Evolutionary conservation across 2,797 vertebrate species (phyloP), one percentile per base, ranked within the genome.

Genomic region (Artibeus jamaicensis): DNA sequence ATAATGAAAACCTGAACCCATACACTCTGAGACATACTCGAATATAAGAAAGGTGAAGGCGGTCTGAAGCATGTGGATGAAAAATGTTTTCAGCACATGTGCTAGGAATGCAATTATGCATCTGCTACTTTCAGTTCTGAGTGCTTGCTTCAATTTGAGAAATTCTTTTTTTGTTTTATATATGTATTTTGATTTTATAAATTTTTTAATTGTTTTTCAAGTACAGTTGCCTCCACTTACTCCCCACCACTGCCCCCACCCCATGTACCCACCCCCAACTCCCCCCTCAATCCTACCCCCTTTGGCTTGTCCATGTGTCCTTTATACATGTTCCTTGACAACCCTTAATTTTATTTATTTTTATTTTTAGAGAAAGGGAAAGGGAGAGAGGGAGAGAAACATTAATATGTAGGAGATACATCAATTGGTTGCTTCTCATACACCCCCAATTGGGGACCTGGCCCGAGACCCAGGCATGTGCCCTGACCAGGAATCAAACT

Each of bases 1-100:
- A 94, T 96, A 94, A 97, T 97, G 94, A 95, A 97, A 98, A 96
- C 83, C 89, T 98, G 95, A 65, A 95, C 32, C 94, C 70, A 26
- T 62, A 39, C 9, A 16, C 81, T 95, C 87, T 86, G 96, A 97
- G 0, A 7, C 88, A 97, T 34, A 76, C 50, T 79, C 59, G 83
- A 96, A 87, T 83, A 86, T 53, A 94, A 94, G 97, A 95, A 87
- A 95, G 88, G 34, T 67, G 76, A 0, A 1, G 94, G 92, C 97
- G 86, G 87, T 89, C 65, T 87, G 96, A 97, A 95, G 95, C 78
- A 76, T 76, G 96, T 81, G 93, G 96, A 92, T 97, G 91, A 97
- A 97, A 96, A 79, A 81, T 96, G 59, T 81, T 93, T 98, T 96
- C 96, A 87, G 71, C 82, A 89, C 89, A 81, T 93, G 39, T 11